A percentile compares a stretch with the other conserved stretches of the same genome.
Evolutionary conservation across 2,888 invertebrate genomes (phyloP).

Genomic region (Pyralis farinalis): DNA sequence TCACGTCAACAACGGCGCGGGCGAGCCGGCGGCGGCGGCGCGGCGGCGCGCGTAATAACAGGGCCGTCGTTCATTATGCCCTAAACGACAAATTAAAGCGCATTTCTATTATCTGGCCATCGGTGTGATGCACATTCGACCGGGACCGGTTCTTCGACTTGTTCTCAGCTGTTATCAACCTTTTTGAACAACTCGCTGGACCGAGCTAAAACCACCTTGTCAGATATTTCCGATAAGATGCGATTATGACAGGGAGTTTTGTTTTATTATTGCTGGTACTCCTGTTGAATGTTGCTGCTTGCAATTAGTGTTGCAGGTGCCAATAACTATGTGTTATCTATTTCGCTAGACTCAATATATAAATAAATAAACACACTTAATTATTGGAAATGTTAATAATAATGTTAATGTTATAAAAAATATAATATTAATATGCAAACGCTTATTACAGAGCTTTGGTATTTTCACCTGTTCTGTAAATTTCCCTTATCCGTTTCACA

Average conservation of each 20-base stretch:
- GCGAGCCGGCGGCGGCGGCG: conserved; percentile 67
- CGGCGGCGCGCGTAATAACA: conserved; percentile 79
- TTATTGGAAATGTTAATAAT: too few species aligned
- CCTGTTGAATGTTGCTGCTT: too few species aligned
- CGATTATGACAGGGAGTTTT: neutral
- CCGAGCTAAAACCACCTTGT: conserved; percentile 40
- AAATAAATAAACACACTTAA: too few species aligned
- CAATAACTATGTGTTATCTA: too few species aligned
- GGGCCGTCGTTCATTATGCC: conserved; percentile 77
- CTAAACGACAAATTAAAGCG: conserved; percentile 81
- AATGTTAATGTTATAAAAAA: too few species aligned
- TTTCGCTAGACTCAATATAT: too few species aligned
- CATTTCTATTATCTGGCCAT: conserved; percentile 78
- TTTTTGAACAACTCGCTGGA: conserved; percentile 38
- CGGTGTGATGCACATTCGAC: conserved; percentile 55
- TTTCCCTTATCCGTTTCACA: too few species aligned
- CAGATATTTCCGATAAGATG: neutral
- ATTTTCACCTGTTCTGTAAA: too few species aligned
- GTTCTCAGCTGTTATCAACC: conserved; percentile 39
- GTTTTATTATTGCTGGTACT: neutral
- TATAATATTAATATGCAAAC: too few species aligned
- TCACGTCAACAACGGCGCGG: conserved; percentile 69
- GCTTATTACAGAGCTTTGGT: too few species aligned
- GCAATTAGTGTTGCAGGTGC: too few species aligned
- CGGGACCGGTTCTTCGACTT: conserved; percentile 49